These are phyloP conservation scores for Triplophysa yarkandensis DNA, from an alignment of 2,797 vertebrate genomes.

Conservation along the genomic window DNA sequence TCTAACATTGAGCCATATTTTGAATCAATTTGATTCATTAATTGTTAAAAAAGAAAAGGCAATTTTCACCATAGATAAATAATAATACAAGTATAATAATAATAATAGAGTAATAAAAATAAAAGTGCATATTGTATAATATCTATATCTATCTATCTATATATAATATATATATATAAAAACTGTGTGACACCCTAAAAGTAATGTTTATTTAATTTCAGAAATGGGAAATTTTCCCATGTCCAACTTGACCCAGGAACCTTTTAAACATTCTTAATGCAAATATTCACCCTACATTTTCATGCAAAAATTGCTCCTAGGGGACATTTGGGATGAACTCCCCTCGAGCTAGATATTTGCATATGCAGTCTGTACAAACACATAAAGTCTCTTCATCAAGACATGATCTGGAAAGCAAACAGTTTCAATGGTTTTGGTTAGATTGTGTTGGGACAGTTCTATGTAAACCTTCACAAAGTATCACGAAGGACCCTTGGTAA, in stretches of 20 bases:
- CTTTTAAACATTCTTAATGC: not conserved
- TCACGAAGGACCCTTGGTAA: not conserved
- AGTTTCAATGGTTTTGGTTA: constrained; percentile 2
- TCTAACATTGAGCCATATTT: not conserved
- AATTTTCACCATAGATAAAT: no score
- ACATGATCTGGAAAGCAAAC: not conserved
- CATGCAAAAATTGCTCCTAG: constrained; percentile 16
- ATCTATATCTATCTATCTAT: no score
- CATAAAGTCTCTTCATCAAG: not conserved
- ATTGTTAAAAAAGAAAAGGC: no score
- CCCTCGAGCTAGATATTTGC: constrained; percentile 23
- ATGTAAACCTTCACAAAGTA: constrained; percentile 26
- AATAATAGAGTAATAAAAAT: no score
- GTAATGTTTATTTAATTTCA: not conserved
- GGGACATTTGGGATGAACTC: constrained; percentile 1
- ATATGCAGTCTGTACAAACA: constrained; percentile 23
- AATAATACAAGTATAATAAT: no score
- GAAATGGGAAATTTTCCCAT: not conserved
- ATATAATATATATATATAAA: no score
- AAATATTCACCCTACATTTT: not conserved
- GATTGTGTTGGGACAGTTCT: constrained; percentile 13
- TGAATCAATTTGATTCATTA: no score
- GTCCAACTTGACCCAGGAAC: not conserved
- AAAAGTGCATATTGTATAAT: constrained; percentile 4
- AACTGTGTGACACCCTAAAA: no score